Conservation (phyloP, 2,888 invertebrate genomes). For the Drosophila kambysellisi region DNA sequence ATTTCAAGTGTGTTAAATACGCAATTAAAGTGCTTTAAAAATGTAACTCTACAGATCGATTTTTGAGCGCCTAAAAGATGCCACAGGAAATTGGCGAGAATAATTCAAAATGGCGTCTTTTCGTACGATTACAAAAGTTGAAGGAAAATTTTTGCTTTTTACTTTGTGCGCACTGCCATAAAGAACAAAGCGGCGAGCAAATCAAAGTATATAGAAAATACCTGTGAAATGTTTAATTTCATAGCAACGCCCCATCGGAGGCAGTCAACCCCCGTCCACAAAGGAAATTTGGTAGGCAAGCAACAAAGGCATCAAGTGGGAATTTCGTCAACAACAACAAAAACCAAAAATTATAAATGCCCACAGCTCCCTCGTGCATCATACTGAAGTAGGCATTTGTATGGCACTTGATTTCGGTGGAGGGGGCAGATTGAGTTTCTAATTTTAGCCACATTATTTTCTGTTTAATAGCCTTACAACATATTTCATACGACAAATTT, state of each 20-base stretch:
- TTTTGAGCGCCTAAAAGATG: constrained; percentile 46
- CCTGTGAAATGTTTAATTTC: constrained; percentile 83
- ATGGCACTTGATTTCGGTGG: constrained; percentile 5
- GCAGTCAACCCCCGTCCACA: constrained; percentile 57
- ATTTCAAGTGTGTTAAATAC: not conserved
- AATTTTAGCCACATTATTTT: constrained; percentile 35
- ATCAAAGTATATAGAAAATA: constrained; percentile 77
- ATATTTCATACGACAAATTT: constrained; percentile 6
- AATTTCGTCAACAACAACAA: constrained; percentile 34
- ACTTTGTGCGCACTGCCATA: constrained; percentile 14
- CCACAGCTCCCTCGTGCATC: constrained; percentile 7
- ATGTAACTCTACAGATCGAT: not conserved
- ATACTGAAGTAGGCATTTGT: constrained; percentile 18
- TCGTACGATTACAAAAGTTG: constrained; percentile 32
- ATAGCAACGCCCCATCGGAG: constrained; percentile 83
- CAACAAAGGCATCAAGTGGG: constrained; percentile 44
- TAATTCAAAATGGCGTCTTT: constrained; percentile 67
- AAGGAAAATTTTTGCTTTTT: constrained; percentile 3
- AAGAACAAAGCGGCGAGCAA: constrained; percentile 70
- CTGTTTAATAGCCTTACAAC: not conserved
- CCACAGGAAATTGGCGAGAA: constrained; percentile 28
- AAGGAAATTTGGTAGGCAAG: constrained; percentile 26
- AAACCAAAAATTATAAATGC: constrained; percentile 7
- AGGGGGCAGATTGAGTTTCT: constrained; percentile 22
- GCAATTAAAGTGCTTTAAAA: not conserved